Base-by-base conservation (phyloP, 2,113 vertebrate genomes). In the Scolopax mira region DNA sequence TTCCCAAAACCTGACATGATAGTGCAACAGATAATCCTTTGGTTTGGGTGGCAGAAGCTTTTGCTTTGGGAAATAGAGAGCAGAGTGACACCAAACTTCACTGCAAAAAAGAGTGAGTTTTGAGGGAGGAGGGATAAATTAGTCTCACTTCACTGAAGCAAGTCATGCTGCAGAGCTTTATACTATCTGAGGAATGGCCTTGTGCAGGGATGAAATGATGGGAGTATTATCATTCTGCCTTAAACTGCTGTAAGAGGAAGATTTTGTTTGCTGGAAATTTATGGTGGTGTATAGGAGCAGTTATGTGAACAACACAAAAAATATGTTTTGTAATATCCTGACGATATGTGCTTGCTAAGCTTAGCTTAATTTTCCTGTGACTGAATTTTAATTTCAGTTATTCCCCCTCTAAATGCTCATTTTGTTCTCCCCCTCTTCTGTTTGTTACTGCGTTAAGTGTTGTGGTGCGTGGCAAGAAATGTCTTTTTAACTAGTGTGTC, bases 361-460 rank as follows among this genome's bases (percentile, higher is more conserved):
- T 87, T 91, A 87, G 60, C 70, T 80, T 90, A 78, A 75, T 86
- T 93, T 95, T 91, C 94, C 73, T 17, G 6, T 83, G 42, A 30
- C 49, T 49, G 64, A 46, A 82, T 87, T 93, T 80, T 84, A 86
- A 79, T 92, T 94, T 91, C 39, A 75, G 35, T 18, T 54, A 3
- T 51, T 75, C 30, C 41, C 27, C 31, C 30, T 92, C 69, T 75
- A n/a, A 81, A 42, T 69, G 66, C 18, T 39, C 79, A 35, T n/a
- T 73, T 86, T 61, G 27, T 52, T 94, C 60, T 79, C 44, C 61
- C 16, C 17, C 13, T 2, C 10, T 86, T 88, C 16, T 66, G 25
- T 52, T 74, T 73, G 52, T 72, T 46, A 11, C 41, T 44, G 52
- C 46, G 27, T 61, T 73, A 74, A 70, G 49, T 22, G 64, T 27